Evolutionary conservation across 1,140 invertebrate genomes (phyloP).

Genomic region (Aphelenchoides besseyi): DNA sequence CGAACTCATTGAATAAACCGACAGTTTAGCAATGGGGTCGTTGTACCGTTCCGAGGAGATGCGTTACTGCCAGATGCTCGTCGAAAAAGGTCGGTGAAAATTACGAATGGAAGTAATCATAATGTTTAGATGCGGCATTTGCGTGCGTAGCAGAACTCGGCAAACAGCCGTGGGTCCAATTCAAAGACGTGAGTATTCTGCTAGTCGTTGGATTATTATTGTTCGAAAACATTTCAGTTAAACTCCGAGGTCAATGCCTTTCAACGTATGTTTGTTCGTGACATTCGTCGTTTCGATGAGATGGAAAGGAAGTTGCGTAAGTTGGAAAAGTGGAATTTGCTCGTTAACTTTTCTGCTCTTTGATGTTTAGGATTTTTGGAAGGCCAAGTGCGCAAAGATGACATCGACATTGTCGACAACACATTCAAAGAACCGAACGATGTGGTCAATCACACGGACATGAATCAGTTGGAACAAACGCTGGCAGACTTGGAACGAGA

Average conservation of each 20-base stretch:
- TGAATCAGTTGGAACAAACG: constrained; percentile 60
- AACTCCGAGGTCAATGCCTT: constrained; percentile 81
- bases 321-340: constrained; percentile 20
- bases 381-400: constrained; percentile 56
- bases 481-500: constrained; percentile 60
- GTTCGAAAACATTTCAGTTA: constrained; percentile 49
- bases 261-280: constrained; percentile 83
- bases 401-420: constrained; percentile 56
- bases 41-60: constrained; percentile 85
- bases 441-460: constrained; percentile 52
- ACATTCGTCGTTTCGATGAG: constrained; percentile 83
- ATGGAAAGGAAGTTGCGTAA: constrained; percentile 82
- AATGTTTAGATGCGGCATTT: constrained; percentile 77
- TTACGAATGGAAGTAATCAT: too few relatives aligned
- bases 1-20: not conserved
- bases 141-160: constrained; percentile 81
- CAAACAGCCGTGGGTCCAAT: constrained; percentile 82
- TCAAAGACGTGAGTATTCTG: constrained; percentile 77
- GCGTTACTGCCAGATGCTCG: constrained; percentile 81
- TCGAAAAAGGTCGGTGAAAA: constrained; percentile 71
- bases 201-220: constrained; percentile 3
- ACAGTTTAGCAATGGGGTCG: constrained; percentile 62
- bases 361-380: constrained; percentile 55
- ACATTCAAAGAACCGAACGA: constrained; percentile 46
- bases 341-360: not conserved